phyloP scores from a whole-genome alignment of 2,888 invertebrate species.

The Fragum whitleyi region DNA sequence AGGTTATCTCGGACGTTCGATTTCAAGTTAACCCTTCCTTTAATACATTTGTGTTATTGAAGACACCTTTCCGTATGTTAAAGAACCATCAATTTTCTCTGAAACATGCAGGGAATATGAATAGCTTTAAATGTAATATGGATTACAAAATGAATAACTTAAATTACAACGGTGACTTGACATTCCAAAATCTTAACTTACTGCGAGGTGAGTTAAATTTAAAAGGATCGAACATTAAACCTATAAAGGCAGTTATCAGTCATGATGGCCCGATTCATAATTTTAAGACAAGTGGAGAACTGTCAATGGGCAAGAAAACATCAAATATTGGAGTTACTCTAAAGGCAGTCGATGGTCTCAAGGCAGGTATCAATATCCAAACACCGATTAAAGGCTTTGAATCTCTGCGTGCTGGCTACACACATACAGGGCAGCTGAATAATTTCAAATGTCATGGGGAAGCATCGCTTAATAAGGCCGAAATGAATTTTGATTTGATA shows the following conservation, averaged over 20 bases:
- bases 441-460: conserved; percentile 50
- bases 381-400: conserved; percentile 43
- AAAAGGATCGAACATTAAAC: conserved; percentile 44
- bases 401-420: conserved; percentile 22
- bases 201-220: conserved; percentile 47
- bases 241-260: conserved; percentile 32
- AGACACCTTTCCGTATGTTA: conserved; percentile 40
- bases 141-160: conserved; percentile 50
- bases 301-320: conserved; percentile 40
- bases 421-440: conserved; percentile 37
- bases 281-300: conserved; percentile 40
- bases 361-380: conserved; percentile 21
- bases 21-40: conserved; percentile 49
- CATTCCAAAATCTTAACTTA: conserved; percentile 42
- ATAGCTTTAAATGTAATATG: conserved; percentile 57
- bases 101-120: conserved; percentile 42
- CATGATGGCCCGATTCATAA: conserved; percentile 39
- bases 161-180: conserved; percentile 47
- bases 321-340: conserved; percentile 29
- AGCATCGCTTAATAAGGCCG: conserved; percentile 23
- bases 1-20: conserved; percentile 20
- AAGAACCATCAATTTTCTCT: conserved; percentile 56
- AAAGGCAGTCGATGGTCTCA: conserved; percentile 37
- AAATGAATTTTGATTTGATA: conserved; percentile 27
- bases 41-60: conserved; percentile 32